Evolutionary conservation across 2,113 vertebrate genomes (phyloP).

Genomic region (Calcarius ornatus): DNA sequence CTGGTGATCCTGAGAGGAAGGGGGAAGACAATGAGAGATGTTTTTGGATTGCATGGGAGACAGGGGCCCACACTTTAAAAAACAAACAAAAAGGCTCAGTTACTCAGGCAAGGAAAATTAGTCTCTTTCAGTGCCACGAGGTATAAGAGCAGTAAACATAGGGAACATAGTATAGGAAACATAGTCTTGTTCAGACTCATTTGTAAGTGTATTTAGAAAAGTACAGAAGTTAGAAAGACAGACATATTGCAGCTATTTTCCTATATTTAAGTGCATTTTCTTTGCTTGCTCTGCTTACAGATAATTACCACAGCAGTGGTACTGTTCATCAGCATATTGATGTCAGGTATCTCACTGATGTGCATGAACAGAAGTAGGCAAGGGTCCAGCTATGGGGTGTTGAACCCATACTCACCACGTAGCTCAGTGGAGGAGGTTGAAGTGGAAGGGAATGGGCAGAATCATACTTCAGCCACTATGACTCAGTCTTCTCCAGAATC

Average conservation of each 20-base stretch:
- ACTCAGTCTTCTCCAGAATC: slow-evolving; percentile 16
- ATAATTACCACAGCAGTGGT: slow-evolving; percentile 84
- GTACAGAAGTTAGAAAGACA: not conserved
- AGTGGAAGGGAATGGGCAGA: slow-evolving; percentile 62
- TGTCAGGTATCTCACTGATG: slow-evolving; percentile 84
- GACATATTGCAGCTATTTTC: not conserved
- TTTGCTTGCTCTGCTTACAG: slow-evolving; percentile 70
- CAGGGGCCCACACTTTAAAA: not conserved
- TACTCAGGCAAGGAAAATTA: not conserved
- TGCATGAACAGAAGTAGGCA: slow-evolving; percentile 85
- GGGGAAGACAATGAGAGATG: not conserved
- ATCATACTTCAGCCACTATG: not conserved
- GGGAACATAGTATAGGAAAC: not conserved
- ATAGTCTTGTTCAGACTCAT: not conserved
- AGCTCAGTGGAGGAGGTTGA: slow-evolving; percentile 60
- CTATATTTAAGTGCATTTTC: not conserved
- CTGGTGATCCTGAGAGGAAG: not conserved
- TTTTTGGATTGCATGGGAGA: not conserved
- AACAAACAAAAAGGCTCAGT: not conserved
- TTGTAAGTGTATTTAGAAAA: not conserved
- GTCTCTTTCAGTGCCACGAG: not conserved
- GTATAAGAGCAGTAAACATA: not conserved
- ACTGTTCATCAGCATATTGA: slow-evolving; percentile 79
- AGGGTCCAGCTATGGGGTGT: slow-evolving; percentile 72
- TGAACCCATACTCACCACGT: slow-evolving; percentile 68